phyloP scores from a whole-genome alignment of 1,140 invertebrate genomes.

The Megalonaias nervosa region DNA sequence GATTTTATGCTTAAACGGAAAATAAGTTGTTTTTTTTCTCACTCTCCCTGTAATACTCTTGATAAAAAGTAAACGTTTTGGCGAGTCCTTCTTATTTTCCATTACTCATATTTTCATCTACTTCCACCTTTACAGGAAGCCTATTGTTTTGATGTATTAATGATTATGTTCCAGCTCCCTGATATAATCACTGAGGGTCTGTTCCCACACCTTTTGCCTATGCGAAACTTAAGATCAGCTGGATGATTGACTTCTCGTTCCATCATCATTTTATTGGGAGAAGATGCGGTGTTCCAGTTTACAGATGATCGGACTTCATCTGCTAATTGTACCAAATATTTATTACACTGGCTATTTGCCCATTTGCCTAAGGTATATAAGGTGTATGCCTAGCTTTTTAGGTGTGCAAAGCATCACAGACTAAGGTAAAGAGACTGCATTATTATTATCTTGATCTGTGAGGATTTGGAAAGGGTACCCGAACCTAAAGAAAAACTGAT shows the following conservation, averaged over 20 bases:
- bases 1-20: too few relatives aligned
- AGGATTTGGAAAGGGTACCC: neutral
- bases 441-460: conserved; percentile 6
- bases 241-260: neutral
- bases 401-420: neutral
- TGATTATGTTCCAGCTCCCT: too few relatives aligned
- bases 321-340: conserved; percentile 3
- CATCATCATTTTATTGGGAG: conserved; percentile 11
- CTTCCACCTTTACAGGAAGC: too few relatives aligned
- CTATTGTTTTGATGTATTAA: too few relatives aligned
- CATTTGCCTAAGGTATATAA: neutral
- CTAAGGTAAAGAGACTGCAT: neutral
- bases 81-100: too few relatives aligned
- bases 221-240: too few relatives aligned
- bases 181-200: too few relatives aligned
- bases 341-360: conserved; percentile 4
- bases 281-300: conserved; percentile 4
- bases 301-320: neutral
- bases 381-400: conserved; percentile 7
- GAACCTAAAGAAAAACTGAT: conserved; percentile 2
- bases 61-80: too few relatives aligned
- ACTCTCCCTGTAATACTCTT: too few relatives aligned
- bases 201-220: too few relatives aligned
- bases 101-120: too few relatives aligned
- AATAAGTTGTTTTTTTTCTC: too few relatives aligned